Conservation (phyloP, 2,888 invertebrate species). For the Hypercompe scribonia region DNA sequence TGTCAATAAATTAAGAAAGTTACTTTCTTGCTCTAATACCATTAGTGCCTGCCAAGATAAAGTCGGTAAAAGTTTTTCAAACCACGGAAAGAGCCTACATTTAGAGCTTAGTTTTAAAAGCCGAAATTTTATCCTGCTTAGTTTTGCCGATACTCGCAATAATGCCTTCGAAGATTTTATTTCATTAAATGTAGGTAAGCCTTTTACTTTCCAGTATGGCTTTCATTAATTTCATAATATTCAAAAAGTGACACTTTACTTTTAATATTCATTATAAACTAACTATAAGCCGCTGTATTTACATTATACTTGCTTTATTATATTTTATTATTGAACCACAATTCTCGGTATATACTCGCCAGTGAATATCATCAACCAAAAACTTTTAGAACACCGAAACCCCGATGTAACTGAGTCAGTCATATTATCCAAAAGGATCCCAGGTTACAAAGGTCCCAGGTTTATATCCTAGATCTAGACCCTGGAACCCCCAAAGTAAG, state of each 20-base stretch:
- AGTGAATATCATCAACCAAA: too few relatives aligned
- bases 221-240: neutral
- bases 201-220: neutral
- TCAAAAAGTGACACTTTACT: fast-evolving
- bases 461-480: too few relatives aligned
- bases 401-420: too few relatives aligned
- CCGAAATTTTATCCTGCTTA: slow-evolving; percentile 24
- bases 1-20: slow-evolving; percentile 54
- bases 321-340: too few relatives aligned
- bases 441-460: too few relatives aligned
- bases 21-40: slow-evolving; percentile 42
- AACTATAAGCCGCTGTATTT: too few relatives aligned
- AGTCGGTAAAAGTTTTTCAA: slow-evolving; percentile 48
- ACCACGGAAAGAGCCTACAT: slow-evolving; percentile 34
- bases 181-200: neutral
- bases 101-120: slow-evolving; percentile 37
- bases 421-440: too few relatives aligned
- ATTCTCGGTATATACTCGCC: too few relatives aligned
- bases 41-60: slow-evolving; percentile 49
- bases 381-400: too few relatives aligned
- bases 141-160: slow-evolving; percentile 5
- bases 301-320: too few relatives aligned
- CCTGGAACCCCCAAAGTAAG: too few relatives aligned
- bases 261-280: neutral
- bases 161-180: neutral